phyloP scores from a whole-genome alignment of 2,797 vertebrate species.

The Catharus ustulatus region DNA sequence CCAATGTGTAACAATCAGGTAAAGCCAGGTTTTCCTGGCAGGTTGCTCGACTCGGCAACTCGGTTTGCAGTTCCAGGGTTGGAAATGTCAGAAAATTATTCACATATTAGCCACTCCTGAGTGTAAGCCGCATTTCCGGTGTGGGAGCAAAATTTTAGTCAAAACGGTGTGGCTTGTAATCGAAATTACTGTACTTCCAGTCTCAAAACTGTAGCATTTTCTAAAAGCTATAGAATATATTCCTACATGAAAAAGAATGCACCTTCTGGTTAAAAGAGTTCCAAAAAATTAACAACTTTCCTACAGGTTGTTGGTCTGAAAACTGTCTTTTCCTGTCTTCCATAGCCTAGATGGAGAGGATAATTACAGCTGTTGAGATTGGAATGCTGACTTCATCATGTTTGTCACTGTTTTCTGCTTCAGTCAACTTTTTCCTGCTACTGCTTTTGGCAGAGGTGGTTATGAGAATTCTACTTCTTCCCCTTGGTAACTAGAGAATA shows the following conservation, averaged over 20 bases:
- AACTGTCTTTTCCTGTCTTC: neutral
- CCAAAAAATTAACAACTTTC: neutral
- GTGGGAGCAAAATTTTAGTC: too few relatives aligned
- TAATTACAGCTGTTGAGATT: neutral
- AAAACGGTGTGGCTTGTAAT: too few relatives aligned
- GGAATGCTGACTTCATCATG: fast-evolving
- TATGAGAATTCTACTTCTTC: neutral
- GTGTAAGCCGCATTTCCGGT: too few relatives aligned
- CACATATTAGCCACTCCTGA: too few relatives aligned
- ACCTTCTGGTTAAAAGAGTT: neutral
- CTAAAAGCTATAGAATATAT: neutral
- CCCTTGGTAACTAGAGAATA: neutral
- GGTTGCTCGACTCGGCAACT: too few relatives aligned
- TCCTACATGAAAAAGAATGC: neutral
- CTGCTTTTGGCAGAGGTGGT: neutral
- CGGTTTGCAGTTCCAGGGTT: too few relatives aligned
- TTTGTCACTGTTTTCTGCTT: neutral
- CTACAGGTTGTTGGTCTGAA: neutral
- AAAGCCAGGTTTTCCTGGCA: too few relatives aligned
- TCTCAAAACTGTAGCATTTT: neutral
- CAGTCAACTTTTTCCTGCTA: neutral
- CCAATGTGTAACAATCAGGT: too few relatives aligned
- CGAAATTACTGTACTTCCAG: neutral
- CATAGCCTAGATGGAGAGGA: neutral
- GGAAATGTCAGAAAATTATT: too few relatives aligned